Evolutionary conservation across 2,797 vertebrate genomes (phyloP).

Genomic region (Lepidocolaptes lacrymiger): DNA sequence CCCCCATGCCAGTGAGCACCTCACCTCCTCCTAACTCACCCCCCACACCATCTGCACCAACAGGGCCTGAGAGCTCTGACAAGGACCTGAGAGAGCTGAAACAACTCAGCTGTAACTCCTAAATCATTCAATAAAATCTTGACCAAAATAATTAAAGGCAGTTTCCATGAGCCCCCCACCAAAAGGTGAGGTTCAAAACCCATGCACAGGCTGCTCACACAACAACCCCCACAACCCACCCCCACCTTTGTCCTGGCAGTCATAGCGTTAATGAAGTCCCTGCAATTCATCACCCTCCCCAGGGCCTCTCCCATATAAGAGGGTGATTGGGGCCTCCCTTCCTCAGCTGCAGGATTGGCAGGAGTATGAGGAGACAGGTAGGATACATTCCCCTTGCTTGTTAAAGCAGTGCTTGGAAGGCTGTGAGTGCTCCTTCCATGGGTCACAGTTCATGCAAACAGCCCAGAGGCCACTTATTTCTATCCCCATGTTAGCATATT

Average conservation of each 20-base stretch:
- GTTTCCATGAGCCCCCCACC: fast-evolving
- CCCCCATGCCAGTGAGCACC: fast-evolving
- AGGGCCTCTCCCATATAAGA: not conserved
- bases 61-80: not conserved
- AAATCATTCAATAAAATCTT: not conserved
- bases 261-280: not conserved
- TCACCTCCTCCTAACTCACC: not conserved
- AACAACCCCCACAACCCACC: not conserved
- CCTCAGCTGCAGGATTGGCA: fast-evolving
- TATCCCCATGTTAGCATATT: not conserved
- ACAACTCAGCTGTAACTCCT: not conserved
- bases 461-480: not conserved
- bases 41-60: not conserved
- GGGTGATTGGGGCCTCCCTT: fast-evolving
- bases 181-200: not conserved
- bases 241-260: not conserved
- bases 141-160: not conserved
- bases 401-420: fast-evolving
- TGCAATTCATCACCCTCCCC: not conserved
- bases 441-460: not conserved
- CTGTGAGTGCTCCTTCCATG: not conserved
- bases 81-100: not conserved
- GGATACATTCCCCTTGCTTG: fast-evolving
- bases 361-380: not conserved
- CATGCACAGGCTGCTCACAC: fast-evolving